A percentile compares a stretch with the other conserved stretches of the same genome.
Evolutionary conservation across 1,140 invertebrate species (phyloP).

Genomic region (Musca domestica): DNA sequence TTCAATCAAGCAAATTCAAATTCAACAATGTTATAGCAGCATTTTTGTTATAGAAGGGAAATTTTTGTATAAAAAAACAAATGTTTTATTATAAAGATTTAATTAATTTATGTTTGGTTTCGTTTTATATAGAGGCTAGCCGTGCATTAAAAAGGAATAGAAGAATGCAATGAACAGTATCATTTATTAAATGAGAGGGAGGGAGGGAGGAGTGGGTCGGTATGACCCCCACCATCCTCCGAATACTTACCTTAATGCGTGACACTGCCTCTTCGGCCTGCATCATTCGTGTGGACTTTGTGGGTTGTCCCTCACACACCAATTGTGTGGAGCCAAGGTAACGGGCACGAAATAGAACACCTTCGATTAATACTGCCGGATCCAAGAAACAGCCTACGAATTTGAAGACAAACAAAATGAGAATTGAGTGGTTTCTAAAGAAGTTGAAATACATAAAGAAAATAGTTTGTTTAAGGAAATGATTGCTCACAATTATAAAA

Average conservation of each 20-base stretch:
- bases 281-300: conserved; percentile 97
- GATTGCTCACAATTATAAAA: too few relatives aligned
- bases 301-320: conserved; percentile 94
- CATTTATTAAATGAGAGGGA: not conserved
- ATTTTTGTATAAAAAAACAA: conserved; percentile 13
- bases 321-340: conserved; percentile 97
- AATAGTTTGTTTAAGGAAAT: not conserved
- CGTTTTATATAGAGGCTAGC: not conserved
- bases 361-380: conserved; percentile 94
- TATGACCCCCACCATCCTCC: too few relatives aligned
- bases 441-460: not conserved
- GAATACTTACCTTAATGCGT: conserved; percentile 84
- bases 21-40: conserved; percentile 31
- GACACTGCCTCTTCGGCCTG: conserved; percentile 98
- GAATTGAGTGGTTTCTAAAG: not conserved
- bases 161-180: not conserved
- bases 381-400: conserved; percentile 67
- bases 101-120: not conserved
- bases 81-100: not conserved
- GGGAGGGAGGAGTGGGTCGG: not conserved
- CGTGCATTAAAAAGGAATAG: not conserved
- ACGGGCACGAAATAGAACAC: conserved; percentile 93
- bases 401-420: not conserved
- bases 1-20: conserved; percentile 14
- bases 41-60: conserved; percentile 31